These are phyloP conservation scores for Sebastes oblongus DNA, from an alignment of 2,797 vertebrate species.

Conservation along the genomic window DNA sequence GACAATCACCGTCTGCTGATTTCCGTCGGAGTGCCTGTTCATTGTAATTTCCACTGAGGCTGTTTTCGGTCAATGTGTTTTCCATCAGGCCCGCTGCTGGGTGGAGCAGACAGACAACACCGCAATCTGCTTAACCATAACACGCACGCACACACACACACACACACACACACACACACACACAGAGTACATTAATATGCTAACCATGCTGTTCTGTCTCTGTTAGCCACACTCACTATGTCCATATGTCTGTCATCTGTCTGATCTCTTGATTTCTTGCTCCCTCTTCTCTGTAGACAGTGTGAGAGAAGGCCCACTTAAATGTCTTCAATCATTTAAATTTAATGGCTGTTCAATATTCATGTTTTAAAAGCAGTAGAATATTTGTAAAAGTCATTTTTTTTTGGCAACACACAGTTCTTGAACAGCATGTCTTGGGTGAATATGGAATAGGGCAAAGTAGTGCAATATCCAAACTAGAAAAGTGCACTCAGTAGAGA, in stretches of 20 bases:
- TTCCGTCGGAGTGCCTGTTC: background rate
- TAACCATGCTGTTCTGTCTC: slow-evolving; percentile 6
- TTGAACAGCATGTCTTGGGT: background rate
- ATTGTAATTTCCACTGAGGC: slow-evolving; percentile 7
- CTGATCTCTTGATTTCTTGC: background rate
- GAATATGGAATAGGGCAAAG: background rate
- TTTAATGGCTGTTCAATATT: background rate
- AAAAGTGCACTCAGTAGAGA: background rate
- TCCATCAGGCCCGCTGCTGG: slow-evolving; percentile 28
- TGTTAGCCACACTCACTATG: slow-evolving; percentile 1
- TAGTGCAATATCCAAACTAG: background rate
- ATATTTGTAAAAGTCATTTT: background rate
- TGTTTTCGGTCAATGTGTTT: slow-evolving; percentile 35
- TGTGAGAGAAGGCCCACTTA: background rate
- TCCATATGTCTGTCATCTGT: slow-evolving; percentile 9
- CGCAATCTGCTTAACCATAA: slow-evolving; percentile 23
- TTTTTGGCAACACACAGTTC: background rate
- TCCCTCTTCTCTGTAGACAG: background rate
- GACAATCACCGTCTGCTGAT: slow-evolving; percentile 25
- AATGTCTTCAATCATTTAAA: background rate
- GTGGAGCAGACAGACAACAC: slow-evolving; percentile 22
- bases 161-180: background rate
- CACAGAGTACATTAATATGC: background rate
- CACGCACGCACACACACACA: background rate
- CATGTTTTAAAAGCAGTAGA: background rate